Base-by-base conservation (phyloP, 2,888 invertebrate genomes). In the Bibio marci region DNA sequence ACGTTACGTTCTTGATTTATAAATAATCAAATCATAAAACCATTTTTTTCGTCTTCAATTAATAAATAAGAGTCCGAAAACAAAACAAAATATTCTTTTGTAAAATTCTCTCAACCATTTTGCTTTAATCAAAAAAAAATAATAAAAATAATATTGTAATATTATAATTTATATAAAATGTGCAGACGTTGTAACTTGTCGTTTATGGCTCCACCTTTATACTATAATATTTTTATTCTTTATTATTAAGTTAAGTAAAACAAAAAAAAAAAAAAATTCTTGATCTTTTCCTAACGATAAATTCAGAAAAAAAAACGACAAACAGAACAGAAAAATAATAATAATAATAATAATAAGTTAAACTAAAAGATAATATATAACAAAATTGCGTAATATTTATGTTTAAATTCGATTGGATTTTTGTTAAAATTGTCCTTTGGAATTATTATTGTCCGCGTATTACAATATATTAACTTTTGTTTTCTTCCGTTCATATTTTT, bases 351-450 rank as follows among this genome's bases (percentile, higher is more conserved):
- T 13, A 22, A 35, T 25, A 12, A n/a, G 10, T 3, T 5, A 34
- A 34, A 34, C 12, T 25, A 22, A n/a, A n/a, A n/a, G n/a, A n/a
- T n/a, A 35, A 22, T 22, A 25, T 13, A 35, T 10, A 22, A 35
- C 4, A 22, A 35, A 35, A 25, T 13, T 35, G 22, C 35, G 19
- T 35, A 35, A 35, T 35, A 35, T 35, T 35, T 35, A 35, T 35
- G 35, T 22, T 22, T 35, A 25, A 22, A 35, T 35, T 25, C 35
- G 35, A 35, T 35, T 35, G 35, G 35, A 35, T 35, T 35, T 35
- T 25, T 35, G 25, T 35, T 13, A 4, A 25, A 25, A 22, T 6
- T 6, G 22, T 22, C 8, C 8, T 22, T 22, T 22, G 4, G 22
- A n/a, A n/a, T n/a, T n/a, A n/a, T n/a, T n/a, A n/a, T n/a, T n/a